phyloP scores from a whole-genome alignment of 2,113 vertebrate species.

The Lutjanus erythropterus region DNA sequence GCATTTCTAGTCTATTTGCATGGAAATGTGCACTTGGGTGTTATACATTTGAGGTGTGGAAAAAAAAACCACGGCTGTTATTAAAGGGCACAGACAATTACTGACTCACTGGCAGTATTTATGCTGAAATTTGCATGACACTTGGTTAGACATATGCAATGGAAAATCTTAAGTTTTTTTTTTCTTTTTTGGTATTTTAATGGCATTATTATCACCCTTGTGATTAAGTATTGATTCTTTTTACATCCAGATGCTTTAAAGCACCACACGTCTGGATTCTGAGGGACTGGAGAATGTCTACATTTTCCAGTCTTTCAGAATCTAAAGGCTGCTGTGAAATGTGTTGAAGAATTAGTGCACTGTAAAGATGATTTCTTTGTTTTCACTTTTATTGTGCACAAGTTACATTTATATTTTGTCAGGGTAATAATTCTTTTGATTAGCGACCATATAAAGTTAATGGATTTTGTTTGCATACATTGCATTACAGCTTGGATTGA shows the following conservation, averaged over 20 bases:
- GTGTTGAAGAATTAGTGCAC: conserved; percentile 31
- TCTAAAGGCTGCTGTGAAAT: conserved; percentile 20
- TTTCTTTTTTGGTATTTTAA: background rate
- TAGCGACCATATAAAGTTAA: conserved; percentile 58
- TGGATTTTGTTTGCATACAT: conserved; percentile 64
- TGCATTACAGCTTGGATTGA: conserved; percentile 56
- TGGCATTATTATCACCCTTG: background rate
- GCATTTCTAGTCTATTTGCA: conserved; percentile 61
- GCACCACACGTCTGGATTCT: too few relatives aligned
- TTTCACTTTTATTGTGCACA: conserved; percentile 42
- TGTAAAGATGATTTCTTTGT: conserved; percentile 61
- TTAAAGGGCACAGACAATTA: conserved; percentile 61
- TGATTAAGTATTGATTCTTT: conserved; percentile 15
- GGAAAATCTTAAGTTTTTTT: background rate
- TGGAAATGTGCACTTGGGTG: conserved; percentile 63
- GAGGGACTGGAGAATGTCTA: too few relatives aligned
- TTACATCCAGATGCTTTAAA: conserved; percentile 2
- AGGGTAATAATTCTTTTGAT: conserved; percentile 49
- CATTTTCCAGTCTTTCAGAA: background rate
- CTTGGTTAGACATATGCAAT: background rate
- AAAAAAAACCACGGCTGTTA: conserved; percentile 13
- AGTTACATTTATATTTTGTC: conserved; percentile 48
- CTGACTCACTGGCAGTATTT: conserved; percentile 35
- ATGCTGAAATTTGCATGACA: conserved; percentile 34
- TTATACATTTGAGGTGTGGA: conserved; percentile 42